phyloP scores from a whole-genome alignment of 2,888 invertebrate species.

The Pandemis heparana region DNA sequence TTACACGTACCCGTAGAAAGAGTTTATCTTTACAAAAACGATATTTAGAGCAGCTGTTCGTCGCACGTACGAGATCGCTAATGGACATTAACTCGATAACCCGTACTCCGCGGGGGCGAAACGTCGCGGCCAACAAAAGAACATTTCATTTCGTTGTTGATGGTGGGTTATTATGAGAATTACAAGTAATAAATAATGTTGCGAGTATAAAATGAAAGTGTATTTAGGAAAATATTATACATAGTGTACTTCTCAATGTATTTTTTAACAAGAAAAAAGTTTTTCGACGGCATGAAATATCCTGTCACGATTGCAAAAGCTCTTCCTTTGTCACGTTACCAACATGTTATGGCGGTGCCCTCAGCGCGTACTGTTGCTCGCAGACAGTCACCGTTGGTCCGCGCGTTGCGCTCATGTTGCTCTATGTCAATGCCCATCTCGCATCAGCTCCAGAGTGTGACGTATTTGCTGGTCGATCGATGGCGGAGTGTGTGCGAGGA shows the following conservation, averaged over 20 bases:
- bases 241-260: background rate
- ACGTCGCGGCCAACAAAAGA: constrained; percentile 40
- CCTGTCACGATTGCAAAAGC: background rate
- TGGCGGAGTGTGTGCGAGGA: too few relatives aligned
- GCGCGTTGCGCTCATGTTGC: too few relatives aligned
- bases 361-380: too few relatives aligned
- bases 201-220: background rate
- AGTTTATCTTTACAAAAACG: constrained; percentile 51
- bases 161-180: constrained; percentile 51
- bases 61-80: constrained; percentile 55
- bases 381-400: too few relatives aligned
- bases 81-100: constrained; percentile 59
- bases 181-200: constrained; percentile 25
- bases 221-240: constrained; percentile 1
- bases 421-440: too few relatives aligned
- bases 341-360: too few relatives aligned
- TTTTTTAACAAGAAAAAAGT: background rate
- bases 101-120: constrained; percentile 45
- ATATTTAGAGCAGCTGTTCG: constrained; percentile 55
- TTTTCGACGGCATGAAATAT: background rate
- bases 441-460: too few relatives aligned
- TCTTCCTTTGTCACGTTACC: background rate
- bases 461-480: too few relatives aligned
- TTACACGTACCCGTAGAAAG: constrained; percentile 39
- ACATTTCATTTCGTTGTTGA: constrained; percentile 46